phyloP scores from a whole-genome alignment of 2,113 vertebrate species.

The Fregata magnificens region DNA sequence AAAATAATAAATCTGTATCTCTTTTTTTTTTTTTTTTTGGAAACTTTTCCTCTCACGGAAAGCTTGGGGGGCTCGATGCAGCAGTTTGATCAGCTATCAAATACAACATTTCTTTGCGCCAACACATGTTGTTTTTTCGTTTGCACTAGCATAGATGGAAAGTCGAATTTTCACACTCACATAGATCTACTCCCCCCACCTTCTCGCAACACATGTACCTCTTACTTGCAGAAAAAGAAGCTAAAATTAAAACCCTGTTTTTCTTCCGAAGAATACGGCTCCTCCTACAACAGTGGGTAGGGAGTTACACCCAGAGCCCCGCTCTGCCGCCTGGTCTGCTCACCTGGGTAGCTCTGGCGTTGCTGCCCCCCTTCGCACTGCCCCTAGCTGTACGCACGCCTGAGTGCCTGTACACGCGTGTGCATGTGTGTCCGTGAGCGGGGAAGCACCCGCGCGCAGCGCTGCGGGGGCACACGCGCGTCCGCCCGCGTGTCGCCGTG shows the following conservation, averaged over 20 bases:
- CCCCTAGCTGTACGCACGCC: neutral
- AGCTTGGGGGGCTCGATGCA: neutral
- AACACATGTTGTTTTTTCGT: neutral
- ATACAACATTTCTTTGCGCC: neutral
- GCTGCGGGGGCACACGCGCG: too few relatives aligned
- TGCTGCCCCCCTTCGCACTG: neutral
- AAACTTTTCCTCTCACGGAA: neutral
- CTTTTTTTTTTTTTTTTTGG: neutral
- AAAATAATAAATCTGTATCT: accelerated
- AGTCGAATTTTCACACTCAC: neutral
- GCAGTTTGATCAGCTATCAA: neutral
- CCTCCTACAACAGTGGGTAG: too few relatives aligned
- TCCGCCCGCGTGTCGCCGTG: too few relatives aligned
- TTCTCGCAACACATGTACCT: too few relatives aligned
- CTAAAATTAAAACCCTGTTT: accelerated
- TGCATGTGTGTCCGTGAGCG: too few relatives aligned
- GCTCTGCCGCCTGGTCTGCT: neutral
- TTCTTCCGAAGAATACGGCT: accelerated
- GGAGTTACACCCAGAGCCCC: accelerated
- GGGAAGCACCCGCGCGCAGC: too few relatives aligned
- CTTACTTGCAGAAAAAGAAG: accelerated
- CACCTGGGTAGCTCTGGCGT: accelerated
- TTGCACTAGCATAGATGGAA: accelerated
- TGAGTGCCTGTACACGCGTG: too few relatives aligned
- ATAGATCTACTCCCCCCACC: accelerated